Base-by-base conservation (phyloP, 2,888 invertebrate species). In the Halictus ligatus region DNA sequence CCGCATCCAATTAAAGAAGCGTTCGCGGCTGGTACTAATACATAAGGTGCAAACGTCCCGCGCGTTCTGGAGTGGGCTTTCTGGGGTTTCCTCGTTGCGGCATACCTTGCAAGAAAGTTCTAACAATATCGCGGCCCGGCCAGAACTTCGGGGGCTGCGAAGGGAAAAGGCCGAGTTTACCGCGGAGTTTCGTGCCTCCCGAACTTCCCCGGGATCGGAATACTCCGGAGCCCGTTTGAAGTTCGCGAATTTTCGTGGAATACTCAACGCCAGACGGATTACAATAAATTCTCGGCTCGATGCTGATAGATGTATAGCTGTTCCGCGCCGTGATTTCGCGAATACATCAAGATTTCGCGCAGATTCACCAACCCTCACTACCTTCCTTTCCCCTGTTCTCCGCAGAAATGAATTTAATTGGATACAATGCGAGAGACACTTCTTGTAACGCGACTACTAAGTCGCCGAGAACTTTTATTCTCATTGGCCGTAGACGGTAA, bases 71-170 rank as follows among this genome's bases (percentile, higher is more conserved):
- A 40, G 54, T 18, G 50, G 40, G 21, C 43, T 1, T 15, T 3
- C 58, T 13, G 29, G 74, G 48, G 75, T 54, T 78, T 64, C 78
- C 46, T 82, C 81, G 84, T 86, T 86, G 85, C 85, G 88, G 89
- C 91, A 92, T 91, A 92, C 89, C 89, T 92, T 88, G 91, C 90
- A 91, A 91, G 92, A 92, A 92, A 92, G 88, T 92, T 92, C 92
- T 87, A 92, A 92, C 92, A 92, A 92, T 92, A 92, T 92, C 92
- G 91, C 81, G 88, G 91, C 89, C 85, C 87, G 48, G 75, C 78
- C 81, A 80, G 79, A 92, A 92, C 89, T 92, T 92, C 84, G 87
- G 74, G 73, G 60, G 54, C 86, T 64, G 50, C 78, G 86, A 78
- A 85, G 84, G 84, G 85, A 74, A 78, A 77, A 86, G 86, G 83